These are phyloP conservation scores for Tenualosa thibaudeaui DNA, from an alignment of 2,797 vertebrate genomes.

Conservation along the genomic window DNA sequence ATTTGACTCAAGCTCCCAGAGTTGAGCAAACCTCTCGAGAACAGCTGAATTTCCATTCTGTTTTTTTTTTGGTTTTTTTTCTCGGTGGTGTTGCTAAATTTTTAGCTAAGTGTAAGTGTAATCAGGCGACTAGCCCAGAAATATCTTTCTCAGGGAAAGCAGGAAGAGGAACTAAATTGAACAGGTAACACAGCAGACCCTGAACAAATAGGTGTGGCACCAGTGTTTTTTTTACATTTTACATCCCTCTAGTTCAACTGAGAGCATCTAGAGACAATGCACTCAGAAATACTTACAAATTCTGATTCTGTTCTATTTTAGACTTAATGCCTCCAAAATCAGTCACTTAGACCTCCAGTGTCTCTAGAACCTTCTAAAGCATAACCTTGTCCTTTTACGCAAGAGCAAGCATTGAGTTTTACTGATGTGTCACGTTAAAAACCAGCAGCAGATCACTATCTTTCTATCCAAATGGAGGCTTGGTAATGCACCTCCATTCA, in stretches of 20 bases:
- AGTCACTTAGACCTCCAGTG: constrained; percentile 27
- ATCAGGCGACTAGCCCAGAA: background rate
- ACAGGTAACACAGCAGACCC: background rate
- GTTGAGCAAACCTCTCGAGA: background rate
- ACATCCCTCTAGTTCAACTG: background rate
- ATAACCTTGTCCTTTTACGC: constrained; percentile 45
- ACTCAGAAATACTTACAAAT: background rate
- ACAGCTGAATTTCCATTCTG: background rate
- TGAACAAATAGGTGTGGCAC: background rate
- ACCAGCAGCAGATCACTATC: background rate
- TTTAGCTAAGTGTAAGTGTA: constrained; percentile 1
- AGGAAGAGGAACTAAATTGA: background rate
- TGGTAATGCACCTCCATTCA: background rate
- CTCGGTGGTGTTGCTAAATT: background rate
- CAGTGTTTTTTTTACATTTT: background rate
- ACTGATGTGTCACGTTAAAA: constrained; percentile 28
- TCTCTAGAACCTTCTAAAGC: constrained; percentile 66
- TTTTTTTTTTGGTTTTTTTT: background rate
- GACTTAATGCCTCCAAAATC: background rate
- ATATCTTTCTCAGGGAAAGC: background rate
- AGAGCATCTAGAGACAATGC: background rate
- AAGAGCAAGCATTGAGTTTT: constrained; percentile 47
- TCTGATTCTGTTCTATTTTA: background rate
- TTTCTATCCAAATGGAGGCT: background rate
- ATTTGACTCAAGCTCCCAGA: background rate